Base-by-base conservation (phyloP, 2,888 invertebrate species). In the Acanthococcus lagerstroemiae region DNA sequence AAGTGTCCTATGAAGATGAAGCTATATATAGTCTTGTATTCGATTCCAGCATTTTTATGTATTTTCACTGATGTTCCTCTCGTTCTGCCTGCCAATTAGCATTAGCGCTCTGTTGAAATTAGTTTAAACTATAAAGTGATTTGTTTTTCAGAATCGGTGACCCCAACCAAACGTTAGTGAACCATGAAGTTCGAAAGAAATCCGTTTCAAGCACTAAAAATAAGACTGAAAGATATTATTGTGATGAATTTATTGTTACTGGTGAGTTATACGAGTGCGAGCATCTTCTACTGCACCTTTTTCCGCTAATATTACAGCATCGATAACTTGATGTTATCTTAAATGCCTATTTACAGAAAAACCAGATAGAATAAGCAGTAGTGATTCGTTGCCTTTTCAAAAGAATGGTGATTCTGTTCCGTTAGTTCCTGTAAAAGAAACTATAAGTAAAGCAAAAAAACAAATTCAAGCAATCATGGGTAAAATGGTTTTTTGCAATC, bases 351-450 rank as follows among this genome's bases (percentile, higher is more conserved):
- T 37, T 4, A 7, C 37, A 66, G 66, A 50, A 24, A 66, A 66
- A 50, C 57, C 45, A 67, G 69, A 69, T 24, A 67, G 67, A 30
- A 81, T 82, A 72, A 80, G 80, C 27, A 81, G 81, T 68, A 76
- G 79, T 50, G 82, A 82, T 70, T 81, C 81, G 45, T 73, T 81
- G 54, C 77, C 78, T 6, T 81, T 81, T 19, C 72, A 76, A 56
- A 74, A 76, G 60, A 66, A 56, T 19, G 66, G 45, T 21, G 66
- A 57, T n/a, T 78, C 78, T 69, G 76, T 77, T 70, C 77, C 77
- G 45, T 79, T 79, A 70, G 76, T 78, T 45, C 71, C 72, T 60
- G 71, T 73, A 26, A 74, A 75, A 67, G 74, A 75, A 68, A 77
- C 78, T 17, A 75, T 78, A 70, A 74, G 75, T 63, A 75, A 76